These are phyloP conservation scores for Reticulitermes lucifugus DNA, from an alignment of 2,888 invertebrate species.

Conservation along the genomic window DNA sequence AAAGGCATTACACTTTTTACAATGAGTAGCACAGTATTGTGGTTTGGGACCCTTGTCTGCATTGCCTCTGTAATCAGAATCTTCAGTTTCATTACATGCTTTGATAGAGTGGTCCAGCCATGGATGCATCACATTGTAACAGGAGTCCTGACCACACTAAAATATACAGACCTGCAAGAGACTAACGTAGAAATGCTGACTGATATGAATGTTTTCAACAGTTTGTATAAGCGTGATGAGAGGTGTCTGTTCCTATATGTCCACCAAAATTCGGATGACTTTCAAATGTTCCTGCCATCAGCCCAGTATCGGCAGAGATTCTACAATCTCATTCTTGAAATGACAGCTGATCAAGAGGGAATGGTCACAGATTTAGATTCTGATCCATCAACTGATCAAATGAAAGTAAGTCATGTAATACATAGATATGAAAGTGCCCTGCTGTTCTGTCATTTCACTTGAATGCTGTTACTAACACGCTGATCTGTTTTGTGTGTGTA, in stretches of 20 bases:
- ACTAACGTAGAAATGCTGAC: not conserved
- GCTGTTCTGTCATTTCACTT: not conserved
- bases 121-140: too few species aligned
- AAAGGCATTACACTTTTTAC: too few species aligned
- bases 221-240: slow-evolving; percentile 95
- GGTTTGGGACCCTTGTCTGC: too few species aligned
- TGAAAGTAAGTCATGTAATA: slow-evolving; percentile 61
- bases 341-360: slow-evolving; percentile 89
- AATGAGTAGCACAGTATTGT: too few species aligned
- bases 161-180: too few species aligned
- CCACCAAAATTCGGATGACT: slow-evolving; percentile 97
- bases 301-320: slow-evolving; percentile 85
- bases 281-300: slow-evolving; percentile 98
- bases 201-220: slow-evolving; percentile 60
- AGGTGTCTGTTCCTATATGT: slow-evolving; percentile 97
- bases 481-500: too few species aligned
- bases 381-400: slow-evolving; percentile 77
- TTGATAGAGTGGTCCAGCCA: too few species aligned
- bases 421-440: not conserved
- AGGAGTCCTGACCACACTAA: too few species aligned
- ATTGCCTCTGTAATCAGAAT: too few species aligned
- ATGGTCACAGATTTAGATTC: slow-evolving; percentile 81
- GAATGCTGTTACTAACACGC: too few species aligned
- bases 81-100: too few species aligned
- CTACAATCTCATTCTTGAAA: slow-evolving; percentile 85